Conservation (phyloP, 2,888 invertebrate species). For the Marronus borbonicus region DNA sequence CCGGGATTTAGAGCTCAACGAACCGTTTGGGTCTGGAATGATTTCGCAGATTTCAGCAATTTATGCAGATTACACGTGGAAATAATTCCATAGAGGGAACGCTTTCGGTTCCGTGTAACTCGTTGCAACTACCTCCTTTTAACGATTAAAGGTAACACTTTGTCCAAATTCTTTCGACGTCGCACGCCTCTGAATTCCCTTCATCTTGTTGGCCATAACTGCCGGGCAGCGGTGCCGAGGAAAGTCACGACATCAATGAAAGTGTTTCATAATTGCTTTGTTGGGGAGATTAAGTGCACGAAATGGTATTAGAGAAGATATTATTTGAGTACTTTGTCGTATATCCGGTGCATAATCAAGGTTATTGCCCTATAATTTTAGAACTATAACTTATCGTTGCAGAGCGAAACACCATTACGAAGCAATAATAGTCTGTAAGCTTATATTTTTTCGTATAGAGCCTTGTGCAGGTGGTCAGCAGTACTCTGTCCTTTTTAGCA, state of each 20-base stretch:
- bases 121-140: constrained; percentile 22
- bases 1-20: constrained; percentile 16
- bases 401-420: no score
- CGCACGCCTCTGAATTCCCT: constrained; percentile 9
- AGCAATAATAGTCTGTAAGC: no score
- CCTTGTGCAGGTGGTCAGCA: neutral
- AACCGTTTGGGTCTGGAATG: neutral
- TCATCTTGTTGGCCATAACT: neutral
- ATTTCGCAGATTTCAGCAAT: constrained; percentile 24
- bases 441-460: neutral
- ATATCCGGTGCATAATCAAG: neutral
- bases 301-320: constrained; percentile 7
- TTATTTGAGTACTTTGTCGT: neutral
- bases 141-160: constrained; percentile 2
- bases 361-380: neutral
- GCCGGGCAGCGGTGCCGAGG: neutral
- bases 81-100: constrained; percentile 24
- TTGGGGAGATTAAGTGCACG: constrained; percentile 12
- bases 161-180: constrained; percentile 12
- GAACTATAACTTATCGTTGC: neutral
- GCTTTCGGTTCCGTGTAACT: neutral
- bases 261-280: constrained; percentile 24
- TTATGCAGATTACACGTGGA: constrained; percentile 33
- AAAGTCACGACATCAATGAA: constrained; percentile 30
- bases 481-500: neutral